Evolutionary conservation across 2,113 vertebrate species (phyloP).

Genomic region (Talpa occidentalis): DNA sequence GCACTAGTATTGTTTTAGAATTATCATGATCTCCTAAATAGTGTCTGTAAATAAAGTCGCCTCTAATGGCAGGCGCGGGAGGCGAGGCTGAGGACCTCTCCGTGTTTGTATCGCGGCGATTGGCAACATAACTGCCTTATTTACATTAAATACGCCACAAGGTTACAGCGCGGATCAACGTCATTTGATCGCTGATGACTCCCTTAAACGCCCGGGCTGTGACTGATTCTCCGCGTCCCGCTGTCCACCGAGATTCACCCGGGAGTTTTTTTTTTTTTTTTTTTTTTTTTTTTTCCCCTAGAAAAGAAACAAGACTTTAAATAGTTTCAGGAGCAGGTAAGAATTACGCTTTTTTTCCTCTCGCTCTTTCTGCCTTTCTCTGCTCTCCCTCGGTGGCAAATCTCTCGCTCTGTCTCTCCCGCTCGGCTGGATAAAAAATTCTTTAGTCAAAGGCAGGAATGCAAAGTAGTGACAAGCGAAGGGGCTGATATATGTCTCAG

Average conservation of each 20-base stretch:
- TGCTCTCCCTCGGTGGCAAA: background rate
- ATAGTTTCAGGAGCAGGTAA: constrained; percentile 95
- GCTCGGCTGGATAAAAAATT: constrained; percentile 82
- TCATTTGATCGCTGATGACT: constrained; percentile 99
- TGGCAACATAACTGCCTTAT: constrained; percentile 99
- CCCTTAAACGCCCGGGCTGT: constrained; percentile 94
- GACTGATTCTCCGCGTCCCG: constrained; percentile 94
- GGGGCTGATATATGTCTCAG: constrained; percentile 86
- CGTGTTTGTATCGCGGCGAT: constrained; percentile 93
- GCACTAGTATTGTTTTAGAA: constrained; percentile 93
- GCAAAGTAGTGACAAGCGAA: constrained; percentile 86
- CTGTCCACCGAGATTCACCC: constrained; percentile 90
- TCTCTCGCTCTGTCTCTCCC: constrained; percentile 65
- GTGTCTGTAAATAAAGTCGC: constrained; percentile 94
- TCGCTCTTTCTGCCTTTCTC: background rate
- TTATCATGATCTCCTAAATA: constrained; percentile 91
- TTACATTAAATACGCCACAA: constrained; percentile 99
- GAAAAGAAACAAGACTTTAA: constrained; percentile 90
- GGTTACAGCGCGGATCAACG: constrained; percentile 99
- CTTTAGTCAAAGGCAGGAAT: constrained; percentile 86
- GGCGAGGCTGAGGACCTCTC: constrained; percentile 93
- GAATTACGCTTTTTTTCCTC: constrained; percentile 87
- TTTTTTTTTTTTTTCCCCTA: constrained; percentile 52
- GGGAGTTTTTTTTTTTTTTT: constrained; percentile 87
- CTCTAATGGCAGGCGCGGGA: constrained; percentile 93